Base-by-base conservation (phyloP, 64 coral and sea anemone species). In the Dendronephthya gigantea region DNA sequence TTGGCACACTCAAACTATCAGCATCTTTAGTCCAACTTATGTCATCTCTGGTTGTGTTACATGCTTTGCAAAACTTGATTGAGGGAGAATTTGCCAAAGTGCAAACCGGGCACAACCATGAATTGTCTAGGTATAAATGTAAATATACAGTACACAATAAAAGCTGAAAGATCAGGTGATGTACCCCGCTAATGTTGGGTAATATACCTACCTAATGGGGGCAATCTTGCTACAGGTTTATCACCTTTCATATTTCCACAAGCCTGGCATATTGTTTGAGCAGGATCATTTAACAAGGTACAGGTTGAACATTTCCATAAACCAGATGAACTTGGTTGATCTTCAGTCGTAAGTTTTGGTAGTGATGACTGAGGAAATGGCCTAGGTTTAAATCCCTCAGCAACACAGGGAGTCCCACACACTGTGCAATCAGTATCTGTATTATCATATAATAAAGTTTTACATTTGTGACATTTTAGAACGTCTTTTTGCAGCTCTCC, bases 371-470 rank as follows among this genome's bases (percentile, higher is more conserved):
- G 84, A n/a, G 92, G 95, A 15, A 98, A 98, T 9, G 90, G 92
- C 49, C 95, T 87, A 0, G 95, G 95, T 83, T 98, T 93, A 39
- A 98, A 98, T 35, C 95, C 92, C 29, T 92, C 87, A 22, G 91
- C 82, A 17, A 87, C 23, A 68, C 95, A 98, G 40, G 52, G 88
- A 0, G 81, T 82, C 5, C 88, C 90, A 83, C 95, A 98, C 25
- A 98, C 90, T 74, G 85, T 88, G 50, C 95, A 98, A 58, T 29
- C 9, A 39, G 55, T 66, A 7, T 87, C 85, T 16, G 84, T 74
- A 90, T 93, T 98, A 83, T 98, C 92, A 83, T 89, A 91, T 32
- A 98, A 83, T 28, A 93, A 74, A 40, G 92, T 98, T 87, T 91
- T 89, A 91, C 95, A 98, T 34, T 93, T 89, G 40, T 84, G 52